Evolutionary conservation across 2,888 invertebrate genomes (phyloP), one percentile per base, ranked within the genome.

Genomic region (Adela reaumurella): DNA sequence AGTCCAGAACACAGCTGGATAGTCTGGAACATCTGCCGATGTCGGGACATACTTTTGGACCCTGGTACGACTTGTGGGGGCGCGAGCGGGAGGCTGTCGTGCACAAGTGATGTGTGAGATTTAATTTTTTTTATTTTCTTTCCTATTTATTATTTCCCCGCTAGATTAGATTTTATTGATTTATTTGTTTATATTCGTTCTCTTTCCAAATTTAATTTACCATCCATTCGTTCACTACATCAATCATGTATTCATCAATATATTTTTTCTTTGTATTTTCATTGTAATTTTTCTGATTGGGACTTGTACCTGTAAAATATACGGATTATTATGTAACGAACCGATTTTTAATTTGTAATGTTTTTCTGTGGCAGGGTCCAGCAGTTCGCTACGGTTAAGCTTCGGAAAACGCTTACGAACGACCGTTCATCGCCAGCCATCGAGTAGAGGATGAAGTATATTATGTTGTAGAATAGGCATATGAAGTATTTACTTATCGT

Each of bases 61-160:
- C 92, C 0, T 92, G 92, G 92, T 92, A 92, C 62, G 92, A 93
- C 70, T 81, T 92, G 53, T 93, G 92, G 92, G 92, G 87, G 24
- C 81, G 85, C 50, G 89, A 90, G 67, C 6, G 35, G n/a, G 35
- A 35, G 14, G 81, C 85, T 43, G 85, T 86, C 24, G 84, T 86
- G 58, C 80, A 80, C 64, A 82, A 82, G 61, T 83, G 80, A 48
- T 50, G 44, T 52, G n/a, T 49, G 44, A 50, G 49, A 41, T 49
- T 19, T 47, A 35, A n/a, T 42, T 43, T 10, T 43, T 49, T 50
- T 47, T 50, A 28, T 48, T 53, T 47, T 53, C 43, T 29, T 20
- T 24, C 17, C 45, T 43, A 43, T 46, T 44, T 42, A 45, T 45
- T 54, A 49, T 51, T 49, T 47, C 52, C 49, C 49, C 53, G 45